Conservation (phyloP, 2,888 invertebrate genomes). For the Acleris emargana region DNA sequence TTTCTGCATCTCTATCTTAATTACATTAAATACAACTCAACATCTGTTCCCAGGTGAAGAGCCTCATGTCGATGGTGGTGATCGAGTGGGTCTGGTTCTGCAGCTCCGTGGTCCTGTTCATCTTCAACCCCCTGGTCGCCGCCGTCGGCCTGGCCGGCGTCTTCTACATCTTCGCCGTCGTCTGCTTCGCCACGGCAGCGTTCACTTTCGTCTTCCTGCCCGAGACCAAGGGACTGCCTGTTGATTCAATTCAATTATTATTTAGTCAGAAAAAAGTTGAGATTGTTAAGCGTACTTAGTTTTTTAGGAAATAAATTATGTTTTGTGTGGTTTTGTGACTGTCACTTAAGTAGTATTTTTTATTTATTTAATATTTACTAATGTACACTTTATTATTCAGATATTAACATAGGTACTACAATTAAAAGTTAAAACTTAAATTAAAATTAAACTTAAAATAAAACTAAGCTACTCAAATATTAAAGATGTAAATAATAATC, state of each 20-base stretch:
- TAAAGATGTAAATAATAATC: no score
- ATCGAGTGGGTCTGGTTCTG: constrained; percentile 61
- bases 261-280: constrained; percentile 34
- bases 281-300: no score
- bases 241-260: constrained; percentile 57
- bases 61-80: constrained; percentile 55
- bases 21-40: background rate
- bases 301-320: no score
- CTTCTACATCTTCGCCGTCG: constrained; percentile 58
- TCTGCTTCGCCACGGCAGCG: constrained; percentile 48
- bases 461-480: no score
- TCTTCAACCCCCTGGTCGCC: constrained; percentile 55
- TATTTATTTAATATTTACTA: no score
- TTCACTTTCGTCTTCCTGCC: constrained; percentile 53
- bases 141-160: constrained; percentile 54
- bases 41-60: constrained; percentile 49
- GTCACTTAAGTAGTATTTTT: no score
- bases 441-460: no score
- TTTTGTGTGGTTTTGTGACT: no score
- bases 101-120: constrained; percentile 56
- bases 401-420: no score
- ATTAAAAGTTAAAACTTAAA: no score
- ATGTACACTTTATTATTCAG: no score
- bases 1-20: no score
- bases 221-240: constrained; percentile 61